Base-by-base conservation (phyloP, 2,888 invertebrate species). In the Amphipyra berbera region DNA sequence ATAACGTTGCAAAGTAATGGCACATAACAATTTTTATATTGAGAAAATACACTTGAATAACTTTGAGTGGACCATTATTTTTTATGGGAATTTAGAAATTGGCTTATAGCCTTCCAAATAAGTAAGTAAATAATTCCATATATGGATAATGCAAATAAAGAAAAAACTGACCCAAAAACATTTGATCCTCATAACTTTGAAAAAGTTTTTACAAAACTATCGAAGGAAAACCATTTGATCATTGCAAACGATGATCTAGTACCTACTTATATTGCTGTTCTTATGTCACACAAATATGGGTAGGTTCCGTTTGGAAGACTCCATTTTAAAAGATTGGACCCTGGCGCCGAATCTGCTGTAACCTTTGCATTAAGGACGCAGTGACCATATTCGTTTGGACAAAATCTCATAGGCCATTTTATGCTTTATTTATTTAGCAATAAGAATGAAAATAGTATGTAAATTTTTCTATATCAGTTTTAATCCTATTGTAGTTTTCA, bases 341-440 rank as follows among this genome's bases (percentile, higher is more conserved):
- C 37, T 55, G 53, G 0, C 6, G 10, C 55, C 53, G 40, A 40
- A 50, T 50, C 13, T 45, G 15, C 6, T n/a, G 14, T 37, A 44
- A 65, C 52, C 50, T 65, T 65, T 41, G 0, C 8, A 33, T 15
- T 13, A 66, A 52, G 38, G 55, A 59, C 42, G 21, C 21, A 12
- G 14, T 13, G 7, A n/a, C 30, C 35, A 48, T 15, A 30, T 59
- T 15, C 9, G 6, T 35, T 8, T 33, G 6, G 10, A 42, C 10
- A 35, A 33, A 38, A 45, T 1, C 10, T 1, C 33, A 7, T 10
- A 45, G 6, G 10, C 40, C 3, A 65, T 52, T 62, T 12, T 21
- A 44, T 44, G 7, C 13, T 49, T 49, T 48, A 61, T 38, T 7
- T 1, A 1, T 8, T 7, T 13, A 14, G 6, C n/a, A 2, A 42